Evolutionary conservation across 2,888 invertebrate species (phyloP).

Genomic region (Drosophila bunnanda): DNA sequence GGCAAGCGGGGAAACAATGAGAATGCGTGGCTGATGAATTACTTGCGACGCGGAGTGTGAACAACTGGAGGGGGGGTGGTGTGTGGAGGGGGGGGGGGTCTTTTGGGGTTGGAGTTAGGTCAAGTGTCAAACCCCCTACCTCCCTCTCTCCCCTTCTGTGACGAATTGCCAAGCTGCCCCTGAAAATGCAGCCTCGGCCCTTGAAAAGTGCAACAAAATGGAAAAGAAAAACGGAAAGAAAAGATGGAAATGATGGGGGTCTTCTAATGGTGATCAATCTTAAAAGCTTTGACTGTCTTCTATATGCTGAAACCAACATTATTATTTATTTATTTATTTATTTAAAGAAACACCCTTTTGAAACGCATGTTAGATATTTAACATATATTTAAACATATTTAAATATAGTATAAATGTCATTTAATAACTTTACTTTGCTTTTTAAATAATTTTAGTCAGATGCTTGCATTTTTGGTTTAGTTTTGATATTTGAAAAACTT

Average conservation of each 20-base stretch:
- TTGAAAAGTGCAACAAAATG: slow-evolving; percentile 28
- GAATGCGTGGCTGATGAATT: slow-evolving; percentile 76
- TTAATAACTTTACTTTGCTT: too few relatives aligned
- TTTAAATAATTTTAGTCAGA: too few relatives aligned
- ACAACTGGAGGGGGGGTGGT: slow-evolving; percentile 21
- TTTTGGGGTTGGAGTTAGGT: slow-evolving; percentile 50
- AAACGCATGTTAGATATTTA: background rate
- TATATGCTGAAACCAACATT: background rate
- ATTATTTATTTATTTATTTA: slow-evolving; percentile 2
- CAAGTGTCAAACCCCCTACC: slow-evolving; percentile 49
- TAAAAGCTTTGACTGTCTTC: slow-evolving; percentile 54
- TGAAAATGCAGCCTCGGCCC: slow-evolving; percentile 62
- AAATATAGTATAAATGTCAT: background rate
- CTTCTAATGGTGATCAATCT: slow-evolving; percentile 73
- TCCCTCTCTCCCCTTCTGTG: slow-evolving; percentile 28
- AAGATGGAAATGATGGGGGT: slow-evolving; percentile 24
- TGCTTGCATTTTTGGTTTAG: too few relatives aligned
- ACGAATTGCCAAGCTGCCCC: slow-evolving; percentile 72
- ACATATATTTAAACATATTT: background rate
- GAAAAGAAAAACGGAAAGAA: slow-evolving; percentile 10
- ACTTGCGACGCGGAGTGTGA: slow-evolving; percentile 48
- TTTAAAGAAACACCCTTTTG: background rate
- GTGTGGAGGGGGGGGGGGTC: slow-evolving; percentile 2
- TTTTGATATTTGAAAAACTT: too few relatives aligned
- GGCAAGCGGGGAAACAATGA: slow-evolving; percentile 57